phyloP scores from a whole-genome alignment of 2,113 vertebrate genomes.

The Sus scrofa region DNA sequence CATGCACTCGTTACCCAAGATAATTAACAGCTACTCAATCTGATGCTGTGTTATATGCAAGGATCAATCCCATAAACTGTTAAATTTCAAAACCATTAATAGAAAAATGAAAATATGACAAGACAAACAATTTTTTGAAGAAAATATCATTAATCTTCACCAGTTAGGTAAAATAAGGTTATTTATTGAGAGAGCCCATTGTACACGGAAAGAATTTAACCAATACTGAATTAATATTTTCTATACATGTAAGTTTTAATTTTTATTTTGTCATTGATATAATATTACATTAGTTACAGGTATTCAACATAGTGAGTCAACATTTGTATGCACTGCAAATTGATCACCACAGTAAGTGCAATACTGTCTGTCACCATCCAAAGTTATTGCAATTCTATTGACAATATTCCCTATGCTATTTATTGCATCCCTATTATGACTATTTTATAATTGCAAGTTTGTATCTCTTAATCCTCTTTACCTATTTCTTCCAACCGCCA shows the following conservation, averaged over 20 bases:
- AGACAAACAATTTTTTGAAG: constrained; percentile 6
- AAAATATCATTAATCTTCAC: constrained; percentile 77
- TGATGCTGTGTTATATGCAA: background rate
- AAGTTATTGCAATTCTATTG: background rate
- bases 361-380: background rate
- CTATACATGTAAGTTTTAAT: no score
- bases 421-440: background rate
- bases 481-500: background rate
- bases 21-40: background rate
- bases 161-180: constrained; percentile 69
- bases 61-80: background rate
- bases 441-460: background rate
- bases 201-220: background rate
- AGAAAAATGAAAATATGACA: constrained; percentile 54
- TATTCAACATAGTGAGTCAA: background rate
- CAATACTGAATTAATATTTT: constrained; percentile 70
- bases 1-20: constrained; percentile 17
- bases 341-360: background rate
- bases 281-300: no score
- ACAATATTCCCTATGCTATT: background rate
- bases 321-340: background rate
- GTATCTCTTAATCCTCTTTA: background rate
- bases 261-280: no score
- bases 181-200: constrained; percentile 61
- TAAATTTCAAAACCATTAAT: constrained; percentile 70